Evolutionary conservation across 2,888 invertebrate genomes (phyloP), one percentile per base, ranked within the genome.

Genomic region (Blera fallax): DNA sequence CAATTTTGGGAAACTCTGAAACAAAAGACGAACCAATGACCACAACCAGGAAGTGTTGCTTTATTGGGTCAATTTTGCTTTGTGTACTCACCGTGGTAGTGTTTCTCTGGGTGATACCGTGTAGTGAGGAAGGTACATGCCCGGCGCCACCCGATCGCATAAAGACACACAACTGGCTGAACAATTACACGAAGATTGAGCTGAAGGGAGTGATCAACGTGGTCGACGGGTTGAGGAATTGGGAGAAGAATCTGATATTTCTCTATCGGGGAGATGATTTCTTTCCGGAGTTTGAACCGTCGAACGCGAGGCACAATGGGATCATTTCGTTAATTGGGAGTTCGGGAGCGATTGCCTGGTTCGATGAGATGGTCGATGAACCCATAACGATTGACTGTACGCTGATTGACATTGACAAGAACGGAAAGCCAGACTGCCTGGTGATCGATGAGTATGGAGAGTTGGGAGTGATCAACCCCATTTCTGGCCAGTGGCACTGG

Each of bases 31-130:
- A 93, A 87, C 91, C 92, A 58, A 95, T 96, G 95, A 95, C 96
- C 0, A 93, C 94, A 18, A 90, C 94, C 40, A 94, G 96, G 11
- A 94, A 95, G 85, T 93, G 94, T 83, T 95, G 95, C 45, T 95
- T 97, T 88, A 92, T 95, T 16, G 92, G 94, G 8, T 97, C 97
- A 0, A 94, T 97, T 87, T 90, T 96, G 52, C 90, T 95, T 64
- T 97, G 96, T 90, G 91, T 96, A 82, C 92, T 95, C 78, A 95
- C 95, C 6, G 94, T 96, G 60, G 92, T 96, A 48, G 93, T 95
- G 89, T 97, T 96, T 90, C 92, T 96, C 5, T 96, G 95, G 95
- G 94, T 95, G 4, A 92, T 95, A 88, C 97, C 97, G 0, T 97
- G 97, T 89, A 94, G 95, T 3, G 95, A 95, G 89, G 94, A 94